phyloP scores from a whole-genome alignment of 2,888 invertebrate species.

The Trichacis sp. region DNA sequence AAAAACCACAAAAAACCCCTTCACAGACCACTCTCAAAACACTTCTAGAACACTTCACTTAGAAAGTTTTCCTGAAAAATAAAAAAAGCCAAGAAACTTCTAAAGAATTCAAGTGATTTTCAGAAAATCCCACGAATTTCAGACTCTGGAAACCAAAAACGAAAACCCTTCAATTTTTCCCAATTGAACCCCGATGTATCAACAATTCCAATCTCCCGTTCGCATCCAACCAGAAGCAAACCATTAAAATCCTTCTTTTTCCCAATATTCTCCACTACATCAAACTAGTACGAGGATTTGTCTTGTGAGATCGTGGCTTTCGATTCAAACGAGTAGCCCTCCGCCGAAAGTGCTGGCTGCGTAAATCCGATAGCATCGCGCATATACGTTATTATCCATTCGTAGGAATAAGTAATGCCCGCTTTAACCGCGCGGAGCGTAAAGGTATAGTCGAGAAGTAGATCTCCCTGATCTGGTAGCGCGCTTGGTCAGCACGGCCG shows the following conservation, averaged over 20 bases:
- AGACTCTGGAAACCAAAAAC: too few species aligned
- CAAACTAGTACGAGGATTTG: constrained; percentile 43
- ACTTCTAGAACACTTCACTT: too few species aligned
- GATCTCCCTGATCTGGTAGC: constrained; percentile 51
- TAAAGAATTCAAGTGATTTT: too few species aligned
- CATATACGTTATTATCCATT: constrained; percentile 39
- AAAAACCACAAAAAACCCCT: too few species aligned
- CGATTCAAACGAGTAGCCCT: constrained; percentile 18
- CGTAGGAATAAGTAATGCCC: constrained; percentile 35
- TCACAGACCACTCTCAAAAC: too few species aligned
- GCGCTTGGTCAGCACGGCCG: constrained; percentile 12
- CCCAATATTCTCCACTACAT: constrained; percentile 27
- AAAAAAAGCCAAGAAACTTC: too few species aligned
- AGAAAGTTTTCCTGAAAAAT: too few species aligned
- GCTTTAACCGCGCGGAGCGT: constrained; percentile 12
- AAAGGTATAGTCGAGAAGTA: constrained; percentile 33
- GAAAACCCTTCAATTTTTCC: too few species aligned
- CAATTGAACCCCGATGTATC: too few species aligned
- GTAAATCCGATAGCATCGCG: constrained; percentile 28
- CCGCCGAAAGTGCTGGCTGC: constrained; percentile 24
- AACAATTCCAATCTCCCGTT: not conserved
- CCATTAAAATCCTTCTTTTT: not conserved
- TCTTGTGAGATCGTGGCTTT: constrained; percentile 29
- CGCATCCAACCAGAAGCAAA: not conserved
- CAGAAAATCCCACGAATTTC: too few species aligned